Evolutionary conservation across 2,113 vertebrate genomes (phyloP).

Genomic region (Speoplatyrhinus poulsoni): DNA sequence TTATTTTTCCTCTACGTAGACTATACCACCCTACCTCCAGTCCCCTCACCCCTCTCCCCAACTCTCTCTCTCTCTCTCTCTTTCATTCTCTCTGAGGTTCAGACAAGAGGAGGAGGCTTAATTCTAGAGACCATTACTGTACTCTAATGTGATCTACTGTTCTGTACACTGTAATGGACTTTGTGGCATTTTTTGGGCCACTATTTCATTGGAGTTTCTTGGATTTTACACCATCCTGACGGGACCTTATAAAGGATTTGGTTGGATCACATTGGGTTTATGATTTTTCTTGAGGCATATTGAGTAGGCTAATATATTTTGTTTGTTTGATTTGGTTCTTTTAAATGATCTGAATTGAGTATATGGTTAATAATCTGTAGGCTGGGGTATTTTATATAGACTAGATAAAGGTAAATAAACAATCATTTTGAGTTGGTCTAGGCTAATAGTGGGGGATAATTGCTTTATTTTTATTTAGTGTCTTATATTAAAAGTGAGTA

Average conservation of each 20-base stretch:
- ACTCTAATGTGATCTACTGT: slow-evolving; percentile 30
- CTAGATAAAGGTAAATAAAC: slow-evolving; percentile 15
- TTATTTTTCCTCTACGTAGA: slow-evolving; percentile 72
- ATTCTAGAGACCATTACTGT: slow-evolving; percentile 25
- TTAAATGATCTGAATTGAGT: slow-evolving; percentile 31
- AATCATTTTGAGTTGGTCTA: not conserved
- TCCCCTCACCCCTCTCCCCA: slow-evolving; percentile 11
- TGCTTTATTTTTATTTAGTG: not conserved
- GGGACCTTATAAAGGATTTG: slow-evolving; percentile 3
- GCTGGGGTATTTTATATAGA: not conserved
- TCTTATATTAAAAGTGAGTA: slow-evolving; percentile 7
- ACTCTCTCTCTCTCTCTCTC: slow-evolving; percentile 43
- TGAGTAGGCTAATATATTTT: not conserved
- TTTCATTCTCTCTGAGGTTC: slow-evolving; percentile 56
- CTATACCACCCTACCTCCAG: slow-evolving; percentile 16
- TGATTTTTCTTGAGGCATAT: slow-evolving; percentile 9
- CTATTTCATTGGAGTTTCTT: slow-evolving; percentile 32
- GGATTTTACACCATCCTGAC: not conserved
- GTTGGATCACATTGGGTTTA: slow-evolving; percentile 21
- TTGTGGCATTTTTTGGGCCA: no score
- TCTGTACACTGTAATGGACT: slow-evolving; percentile 28
- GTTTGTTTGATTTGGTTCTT: not conserved
- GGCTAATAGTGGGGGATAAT: not conserved
- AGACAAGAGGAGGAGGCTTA: slow-evolving; percentile 53
- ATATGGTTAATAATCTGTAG: not conserved